A percentile compares a stretch with the other conserved stretches of the same genome.
phyloP scores from a whole-genome alignment of 2,888 invertebrate genomes.

The Yponomeuta plumbellus region DNA sequence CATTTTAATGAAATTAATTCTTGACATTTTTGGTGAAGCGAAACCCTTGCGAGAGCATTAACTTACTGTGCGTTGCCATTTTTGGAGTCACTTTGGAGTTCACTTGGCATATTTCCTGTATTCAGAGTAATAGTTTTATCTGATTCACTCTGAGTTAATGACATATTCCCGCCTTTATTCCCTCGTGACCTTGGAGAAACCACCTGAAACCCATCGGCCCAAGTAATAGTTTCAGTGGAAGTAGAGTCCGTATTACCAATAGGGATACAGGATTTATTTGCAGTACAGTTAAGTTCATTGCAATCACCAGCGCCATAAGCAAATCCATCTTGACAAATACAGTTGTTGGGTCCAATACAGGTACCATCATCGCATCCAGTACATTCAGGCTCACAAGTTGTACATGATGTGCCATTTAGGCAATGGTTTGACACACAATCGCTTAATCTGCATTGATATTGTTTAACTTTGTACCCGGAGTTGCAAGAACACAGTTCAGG shows the following conservation, averaged over 20 bases:
- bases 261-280: background rate
- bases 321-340: conserved; percentile 25
- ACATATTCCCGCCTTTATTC: background rate
- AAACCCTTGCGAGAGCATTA: too few species aligned
- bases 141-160: too few species aligned
- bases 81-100: too few species aligned
- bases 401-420: background rate
- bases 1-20: too few species aligned
- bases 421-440: background rate
- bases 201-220: background rate
- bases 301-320: background rate
- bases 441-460: background rate
- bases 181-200: background rate
- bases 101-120: too few species aligned
- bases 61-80: too few species aligned
- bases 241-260: background rate
- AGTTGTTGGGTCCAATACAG: conserved; percentile 25
- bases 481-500: conserved; percentile 20
- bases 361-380: conserved; percentile 22
- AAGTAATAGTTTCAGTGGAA: background rate
- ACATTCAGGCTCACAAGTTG: conserved; percentile 13
- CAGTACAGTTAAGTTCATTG: conserved; percentile 27
- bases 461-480: conserved; percentile 17
- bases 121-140: too few species aligned
- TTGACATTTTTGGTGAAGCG: too few species aligned